Percentiles rank a stretch among this genome's conserved stretches.
Conservation (phyloP, 35 echinoderm and acorn worm species). For the Strongylocentrotus purpuratus region DNA sequence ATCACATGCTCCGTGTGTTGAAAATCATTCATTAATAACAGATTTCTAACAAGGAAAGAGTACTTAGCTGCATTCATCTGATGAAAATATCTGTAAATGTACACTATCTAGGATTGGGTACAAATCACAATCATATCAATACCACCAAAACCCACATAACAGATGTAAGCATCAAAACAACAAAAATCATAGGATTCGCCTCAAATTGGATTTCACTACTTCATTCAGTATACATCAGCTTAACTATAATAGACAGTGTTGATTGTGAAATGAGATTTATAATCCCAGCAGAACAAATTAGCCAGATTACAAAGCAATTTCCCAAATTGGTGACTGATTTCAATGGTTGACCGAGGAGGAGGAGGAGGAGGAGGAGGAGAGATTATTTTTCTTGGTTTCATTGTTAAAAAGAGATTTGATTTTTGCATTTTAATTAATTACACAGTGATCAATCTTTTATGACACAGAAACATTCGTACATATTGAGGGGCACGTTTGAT, state of each 20-base stretch:
- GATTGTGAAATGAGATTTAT: not conserved
- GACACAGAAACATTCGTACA: not conserved
- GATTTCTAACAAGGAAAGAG: too few species aligned
- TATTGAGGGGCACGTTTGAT: not conserved
- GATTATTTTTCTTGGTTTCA: not conserved
- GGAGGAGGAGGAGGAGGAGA: not conserved
- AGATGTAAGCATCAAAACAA: too few species aligned
- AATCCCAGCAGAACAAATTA: not conserved
- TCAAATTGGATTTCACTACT: too few species aligned
- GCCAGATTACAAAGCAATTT: not conserved
- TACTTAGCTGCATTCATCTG: too few species aligned
- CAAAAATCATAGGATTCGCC: too few species aligned
- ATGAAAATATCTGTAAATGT: too few species aligned
- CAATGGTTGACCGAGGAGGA: not conserved
- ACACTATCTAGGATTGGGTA: too few species aligned
- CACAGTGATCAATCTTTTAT: not conserved
- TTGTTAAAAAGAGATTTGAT: not conserved
- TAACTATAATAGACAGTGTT: not conserved
- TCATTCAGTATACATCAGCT: too few species aligned
- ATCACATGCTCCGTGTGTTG: too few species aligned
- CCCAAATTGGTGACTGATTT: not conserved
- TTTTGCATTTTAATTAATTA: not conserved
- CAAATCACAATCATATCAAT: too few species aligned
- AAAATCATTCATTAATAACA: too few species aligned
- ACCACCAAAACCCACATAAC: too few species aligned